Conservation (phyloP, 2,888 invertebrate genomes). For the Seira ritae region DNA sequence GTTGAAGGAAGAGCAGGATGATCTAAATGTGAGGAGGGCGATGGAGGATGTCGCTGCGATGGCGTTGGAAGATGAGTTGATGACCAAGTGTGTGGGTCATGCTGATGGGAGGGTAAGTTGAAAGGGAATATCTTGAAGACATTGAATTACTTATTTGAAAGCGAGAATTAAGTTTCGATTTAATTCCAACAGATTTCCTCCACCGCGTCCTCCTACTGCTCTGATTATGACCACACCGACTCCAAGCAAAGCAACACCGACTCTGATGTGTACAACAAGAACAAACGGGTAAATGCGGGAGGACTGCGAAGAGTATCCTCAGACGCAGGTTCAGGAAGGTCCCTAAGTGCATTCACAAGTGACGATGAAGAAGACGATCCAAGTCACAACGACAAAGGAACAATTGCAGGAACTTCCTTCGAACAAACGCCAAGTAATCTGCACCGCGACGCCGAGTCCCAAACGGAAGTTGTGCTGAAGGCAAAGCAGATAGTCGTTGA, state of each 20-base stretch:
- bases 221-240: slow-evolving; percentile 61
- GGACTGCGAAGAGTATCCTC: slow-evolving; percentile 61
- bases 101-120: slow-evolving; percentile 1
- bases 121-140: not conserved
- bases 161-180: not conserved
- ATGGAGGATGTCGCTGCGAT: slow-evolving; percentile 21
- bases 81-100: not conserved
- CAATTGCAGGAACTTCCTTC: too few species aligned
- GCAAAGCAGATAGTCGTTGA: slow-evolving; percentile 66
- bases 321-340: slow-evolving; percentile 64
- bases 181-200: slow-evolving; percentile 40
- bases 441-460: slow-evolving; percentile 58
- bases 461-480: slow-evolving; percentile 53
- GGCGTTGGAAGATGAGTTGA: not conserved
- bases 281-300: slow-evolving; percentile 43
- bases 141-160: not conserved
- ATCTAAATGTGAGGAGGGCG: slow-evolving; percentile 13
- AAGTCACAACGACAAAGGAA: not conserved
- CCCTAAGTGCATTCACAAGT: slow-evolving; percentile 65
- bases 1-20: slow-evolving; percentile 21
- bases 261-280: slow-evolving; percentile 63
- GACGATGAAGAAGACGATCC: slow-evolving; percentile 68
- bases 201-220: slow-evolving; percentile 34
- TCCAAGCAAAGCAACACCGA: slow-evolving; percentile 71
- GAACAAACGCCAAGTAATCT: too few species aligned